Conservation (phyloP, 2,113 vertebrate species). For the Rhabdornis inornatus region DNA sequence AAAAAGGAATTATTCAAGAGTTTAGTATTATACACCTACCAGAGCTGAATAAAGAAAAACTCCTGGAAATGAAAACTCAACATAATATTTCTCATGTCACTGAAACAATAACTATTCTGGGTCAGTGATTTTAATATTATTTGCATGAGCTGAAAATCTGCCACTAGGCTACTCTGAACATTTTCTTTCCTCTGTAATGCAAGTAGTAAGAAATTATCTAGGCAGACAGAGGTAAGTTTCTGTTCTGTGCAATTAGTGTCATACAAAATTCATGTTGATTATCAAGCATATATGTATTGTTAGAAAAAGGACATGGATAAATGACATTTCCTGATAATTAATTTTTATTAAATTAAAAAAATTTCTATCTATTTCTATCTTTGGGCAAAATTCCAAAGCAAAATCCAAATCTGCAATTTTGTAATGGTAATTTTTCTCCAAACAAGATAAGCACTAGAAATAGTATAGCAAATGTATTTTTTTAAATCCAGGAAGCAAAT, state of each 20-base stretch:
- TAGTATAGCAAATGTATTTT: not conserved
- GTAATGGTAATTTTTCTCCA: not conserved
- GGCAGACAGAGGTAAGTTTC: not conserved
- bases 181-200: not conserved
- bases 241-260: not conserved
- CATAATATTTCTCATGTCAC: not conserved
- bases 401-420: not conserved
- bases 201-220: not conserved
- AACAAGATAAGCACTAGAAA: not conserved
- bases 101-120: not conserved
- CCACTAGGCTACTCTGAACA: not conserved
- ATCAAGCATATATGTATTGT: not conserved
- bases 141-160: not conserved
- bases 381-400: not conserved
- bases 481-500: not conserved
- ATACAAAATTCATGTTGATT: not conserved
- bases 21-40: not conserved
- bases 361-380: not conserved
- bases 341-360: not conserved
- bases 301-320: not conserved
- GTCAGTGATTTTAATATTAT: conserved; percentile 7
- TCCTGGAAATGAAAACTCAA: conserved; percentile 3
- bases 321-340: not conserved
- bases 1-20: conserved; percentile 31
- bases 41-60: conserved; percentile 9